Base-by-base conservation (phyloP, 1,140 invertebrate species). In the Papilio glaucus region DNA sequence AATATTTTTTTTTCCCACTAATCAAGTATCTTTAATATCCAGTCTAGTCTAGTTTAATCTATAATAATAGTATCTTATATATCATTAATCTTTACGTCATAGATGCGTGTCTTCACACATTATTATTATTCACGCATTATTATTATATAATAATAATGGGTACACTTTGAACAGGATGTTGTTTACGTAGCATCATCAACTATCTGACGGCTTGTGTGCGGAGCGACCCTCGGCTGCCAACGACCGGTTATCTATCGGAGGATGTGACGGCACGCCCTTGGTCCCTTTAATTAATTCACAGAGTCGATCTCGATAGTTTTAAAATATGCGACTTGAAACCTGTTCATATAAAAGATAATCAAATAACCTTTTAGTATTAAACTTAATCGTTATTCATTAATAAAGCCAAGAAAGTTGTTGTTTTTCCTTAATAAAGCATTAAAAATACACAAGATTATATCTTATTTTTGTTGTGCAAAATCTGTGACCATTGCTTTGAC, bases 131-230 rank as follows among this genome's bases (percentile, higher is more conserved):
- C 21, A 57, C 12, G 0, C 21, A 57, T 45, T 45, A 24, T 53
- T 53, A 24, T 53, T 53, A 53, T 53, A 24, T 21, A 53, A 53
- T 53, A 53, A 24, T 3, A 53, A 53, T 24, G 21, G 18, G 21
- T 53, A 57, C 49, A 24, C 49, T 57, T 57, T 57, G 49, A 57
- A 57, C 49, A 57, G 49, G 49, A 57, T 57, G 21, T 15, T 57
- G 49, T 57, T 57, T 57, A 8, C 9, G 18, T 49, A 49, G n/a
- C n/a, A n/a, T n/a, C n/a, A n/a, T 49, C 45, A 8, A 8, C 21
- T 26, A 57, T 57, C 49, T 57, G 49, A 4, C 39, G 39, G 39
- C 39, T 13, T 41, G 10, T 21, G 42, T 57, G 15, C 9, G 9
- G 21, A 4, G 8, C 49, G 21, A 10, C 49, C 49, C 49, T 57